Evolutionary conservation across 2,797 vertebrate genomes (phyloP), one percentile per base, ranked within the genome.

Genomic region (Schizopygopsis malacanthus): DNA sequence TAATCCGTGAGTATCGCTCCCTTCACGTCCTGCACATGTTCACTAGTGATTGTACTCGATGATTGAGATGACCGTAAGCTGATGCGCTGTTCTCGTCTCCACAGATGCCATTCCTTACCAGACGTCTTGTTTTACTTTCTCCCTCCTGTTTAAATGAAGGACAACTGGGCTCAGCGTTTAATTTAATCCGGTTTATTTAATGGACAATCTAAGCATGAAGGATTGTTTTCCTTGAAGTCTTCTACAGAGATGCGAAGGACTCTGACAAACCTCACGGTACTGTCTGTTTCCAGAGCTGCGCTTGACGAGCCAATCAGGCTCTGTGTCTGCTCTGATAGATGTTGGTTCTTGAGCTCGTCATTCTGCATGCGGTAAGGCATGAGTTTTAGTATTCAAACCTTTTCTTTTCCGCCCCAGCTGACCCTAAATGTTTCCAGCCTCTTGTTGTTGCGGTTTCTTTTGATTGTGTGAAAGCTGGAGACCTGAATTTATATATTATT

Each of bases 1-100:
- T 88, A 3, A 16, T 92, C 93, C 90, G 96, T 96, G 93, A 96
- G 96, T 96, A 94, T 88, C 28, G 1, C 0, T 33, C 18, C 20
- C 67, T 54, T 33, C 70, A 9, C 22, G 37, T 22, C 75, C 8
- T 33, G 39, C 10, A 20, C 3, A 2, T 13, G 13, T 1, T 15
- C 11, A 0, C 50, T 37, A 0, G 18, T 3, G 18, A 63, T 6
- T 50, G 47, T 50, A 15, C 47, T 50, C 47, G 37, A 47, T 50
- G 47, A 15, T 50, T 16, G 16, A 18, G 9, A 54, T 25, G 37
- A 61, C 25, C 2, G n/a, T 11, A 20, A 50, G 3, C 33, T 45
- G 37, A 79, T 22, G 79, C 5, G 20, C 5, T 37, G 12, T 52
- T 16, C 37, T 83, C 8, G 8, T 61, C 12, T 84, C 67, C 33